Percentiles rank a stretch among this genome's conserved stretches.
These are phyloP conservation scores for Anoncus sp. DNA, from an alignment of 2,888 invertebrate species.

Conservation along the genomic window DNA sequence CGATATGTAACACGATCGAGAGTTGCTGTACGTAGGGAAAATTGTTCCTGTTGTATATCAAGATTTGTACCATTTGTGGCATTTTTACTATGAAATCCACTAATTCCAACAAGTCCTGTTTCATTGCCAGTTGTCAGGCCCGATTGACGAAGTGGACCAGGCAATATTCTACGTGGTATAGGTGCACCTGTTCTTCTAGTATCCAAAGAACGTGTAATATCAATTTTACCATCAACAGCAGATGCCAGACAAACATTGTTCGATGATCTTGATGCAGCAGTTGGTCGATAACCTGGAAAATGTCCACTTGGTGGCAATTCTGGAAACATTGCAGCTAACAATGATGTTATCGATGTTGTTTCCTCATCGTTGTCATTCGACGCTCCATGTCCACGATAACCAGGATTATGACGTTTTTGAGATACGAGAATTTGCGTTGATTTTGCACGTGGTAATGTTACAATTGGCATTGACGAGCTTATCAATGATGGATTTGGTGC, in stretches of 20 bases:
- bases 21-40: constrained; percentile 76
- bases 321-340: constrained; percentile 81
- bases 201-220: constrained; percentile 71
- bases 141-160: too few relatives aligned
- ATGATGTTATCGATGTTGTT: constrained; percentile 78
- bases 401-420: constrained; percentile 63
- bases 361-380: constrained; percentile 49
- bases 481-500: constrained; percentile 82
- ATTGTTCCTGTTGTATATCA: constrained; percentile 67
- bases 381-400: constrained; percentile 20
- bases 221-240: constrained; percentile 59
- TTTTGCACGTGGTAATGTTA: constrained; percentile 80
- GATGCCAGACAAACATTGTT: neutral
- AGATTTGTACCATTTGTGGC: constrained; percentile 51
- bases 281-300: constrained; percentile 77
- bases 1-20: constrained; percentile 79
- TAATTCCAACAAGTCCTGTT: too few relatives aligned
- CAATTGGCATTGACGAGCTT: constrained; percentile 78
- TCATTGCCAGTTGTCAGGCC: too few relatives aligned
- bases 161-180: constrained; percentile 73
- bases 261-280: constrained; percentile 66
- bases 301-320: constrained; percentile 77
- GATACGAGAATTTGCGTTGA: constrained; percentile 81
- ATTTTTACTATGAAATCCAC: too few relatives aligned
- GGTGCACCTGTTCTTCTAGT: constrained; percentile 68